Base-by-base conservation (phyloP, 2,888 invertebrate species). In the Pandemis corylana region DNA sequence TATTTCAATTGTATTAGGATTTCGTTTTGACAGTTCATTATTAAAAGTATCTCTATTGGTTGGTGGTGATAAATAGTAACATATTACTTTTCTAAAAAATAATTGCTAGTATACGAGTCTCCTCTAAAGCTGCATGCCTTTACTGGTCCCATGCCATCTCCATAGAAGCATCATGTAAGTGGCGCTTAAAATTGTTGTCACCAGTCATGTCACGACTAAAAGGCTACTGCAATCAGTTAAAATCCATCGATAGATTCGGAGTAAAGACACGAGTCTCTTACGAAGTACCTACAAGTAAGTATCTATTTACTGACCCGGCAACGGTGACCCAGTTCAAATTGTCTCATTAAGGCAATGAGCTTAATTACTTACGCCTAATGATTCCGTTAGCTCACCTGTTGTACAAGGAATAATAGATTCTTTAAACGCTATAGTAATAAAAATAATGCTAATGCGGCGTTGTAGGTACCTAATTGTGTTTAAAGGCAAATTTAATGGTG, bases 261-360 rank as follows among this genome's bases (percentile, higher is more conserved):
- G 12, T 28, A 12, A 28, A 59, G 28, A 36, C 28, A 36, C 2
- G 28, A 5, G 12, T 59, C 59, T 59, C 20, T 56, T 20, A 56
- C 77, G 78, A 80, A n/a, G 56, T 78, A 59, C 80, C 9, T 20
- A 15, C 20, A 56, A 7, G 20, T 56, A 20, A 15, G 20, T 56
- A 56, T 9, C 20, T 56, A 20, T 56, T 79, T 79, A 74, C 77
- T 79, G 71, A 75, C 79, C 80, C 71, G 77, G 63, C 78, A 77
- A n/a, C 41, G 42, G 72, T 86, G 84, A 84, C 86, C 86, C 78
- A 82, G 80, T 85, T 82, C 82, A 84, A 82, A 83, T 82, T 82
- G 83, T 82, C 86, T 86, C 85, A 86, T 89, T 88, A 85, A 82
- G 80, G 77, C 85, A 84, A 86, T 86, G 83, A 79, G 82, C 82